Evolutionary conservation across 1,140 invertebrate genomes (phyloP), one percentile per base, ranked within the genome.

Genomic region (Dendroctonus valens): DNA sequence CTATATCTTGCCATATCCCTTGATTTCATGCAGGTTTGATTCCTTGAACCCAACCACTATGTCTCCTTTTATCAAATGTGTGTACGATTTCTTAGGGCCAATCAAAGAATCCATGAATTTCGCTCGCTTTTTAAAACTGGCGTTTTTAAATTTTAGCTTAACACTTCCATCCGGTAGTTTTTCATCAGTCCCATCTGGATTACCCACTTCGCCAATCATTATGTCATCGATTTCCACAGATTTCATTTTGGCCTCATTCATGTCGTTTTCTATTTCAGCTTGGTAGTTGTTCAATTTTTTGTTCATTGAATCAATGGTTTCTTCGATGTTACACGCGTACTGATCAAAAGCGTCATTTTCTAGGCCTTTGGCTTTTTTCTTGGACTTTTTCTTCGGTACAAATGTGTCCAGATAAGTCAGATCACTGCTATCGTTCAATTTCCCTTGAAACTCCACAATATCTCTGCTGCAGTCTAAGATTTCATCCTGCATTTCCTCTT

Each of bases 211-310:
- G 0, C 73, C 74, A 3, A 75, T 59, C 68, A 73, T 73, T 2
- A 71, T 41, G 48, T 73, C 68, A 6, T 68, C 58, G n/a, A 65
- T 9, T 55, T 70, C 53, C 7, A 67, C 15, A 39, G 48, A 42
- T 53, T 63, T 65, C 9, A 67, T 41, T 72, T 77, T 77, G 1
- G 69, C 69, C 55, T 77, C 74, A 41, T 77, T 77, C n/a, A 77
- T 74, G 39, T 75, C 73, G 57, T 77, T 77, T 58, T 77, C 75
- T 5, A 77, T 69, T 67, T 76, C 71, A 3, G 75, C 75, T 58
- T 77, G 70, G 50, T 66, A 77, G 15, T 38, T 63, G 11, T 77
- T 74, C 9, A 77, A 62, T 38, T 59, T 70, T 52, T 72, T 69
- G 6, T 70, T 61, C 8, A 77, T 71, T 11, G 63, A 55, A 48